Evolutionary conservation across 1,140 invertebrate species (phyloP), one percentile per base, ranked within the genome.

Genomic region (Monomorium pharaonis): DNA sequence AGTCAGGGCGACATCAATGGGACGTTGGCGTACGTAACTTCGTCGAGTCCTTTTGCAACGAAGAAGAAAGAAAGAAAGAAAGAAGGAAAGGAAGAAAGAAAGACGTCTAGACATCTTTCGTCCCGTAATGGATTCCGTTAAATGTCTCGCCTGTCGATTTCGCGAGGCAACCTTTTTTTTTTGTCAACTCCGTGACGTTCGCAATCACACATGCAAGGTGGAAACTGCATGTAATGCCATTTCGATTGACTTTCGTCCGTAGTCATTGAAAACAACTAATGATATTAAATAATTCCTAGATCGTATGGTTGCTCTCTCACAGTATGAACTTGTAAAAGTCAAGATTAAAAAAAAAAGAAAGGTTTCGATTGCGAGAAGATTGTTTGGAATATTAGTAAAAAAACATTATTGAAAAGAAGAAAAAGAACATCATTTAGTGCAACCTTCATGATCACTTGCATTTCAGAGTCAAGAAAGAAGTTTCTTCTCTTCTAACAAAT

Each of bases 101-200:
- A 63, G 72, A 85, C 33, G 60, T 63, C 74, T 76, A 85, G 75
- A 85, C 74, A 72, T 44, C 27, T 16, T 49, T 33, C 74, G 49
- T 69, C 33, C 47, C 63, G 78, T 83, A 83, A 83, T 83, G 78
- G 78, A 74, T 83, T 83, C 78, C 78, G 78, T 83, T 83, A 83
- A 83, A 72, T 37, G 67, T 83, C 44, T 42, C 67, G 78, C 51
- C 78, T 78, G 49, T 85, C 62, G 60, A 63, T 78, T 85, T 80
- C 51, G n/a, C 37, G 30, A 49, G 24, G 56, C 14, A 37, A 65
- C 21, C 56, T 54, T 24, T 49, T 33, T 72, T 84, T 12, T 5
- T n/a, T 27, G 70, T 58, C 1, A 37, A 44, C 24, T 24, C n/a
- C 49, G 51, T 62, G 16, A 44, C 54, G 63, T 56, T 69, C n/a